Conservation (phyloP, 2,797 vertebrate species). For the Kryptopterus vitreolus region DNA sequence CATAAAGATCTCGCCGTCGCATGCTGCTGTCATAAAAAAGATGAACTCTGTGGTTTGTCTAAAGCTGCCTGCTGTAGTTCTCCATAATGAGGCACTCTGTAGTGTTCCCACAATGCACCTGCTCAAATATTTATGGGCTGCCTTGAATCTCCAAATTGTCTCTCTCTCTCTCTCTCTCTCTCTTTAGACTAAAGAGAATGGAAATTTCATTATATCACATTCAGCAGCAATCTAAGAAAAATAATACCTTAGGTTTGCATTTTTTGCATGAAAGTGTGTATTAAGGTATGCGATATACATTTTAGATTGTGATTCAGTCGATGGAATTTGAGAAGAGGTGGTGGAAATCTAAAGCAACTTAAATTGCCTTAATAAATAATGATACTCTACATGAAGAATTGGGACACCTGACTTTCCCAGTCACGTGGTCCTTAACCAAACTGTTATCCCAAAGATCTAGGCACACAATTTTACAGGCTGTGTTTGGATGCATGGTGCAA, state of each 20-base stretch:
- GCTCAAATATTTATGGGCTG: slow-evolving; percentile 36
- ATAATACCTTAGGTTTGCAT: not conserved
- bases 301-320: not conserved
- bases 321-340: not conserved
- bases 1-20: not conserved
- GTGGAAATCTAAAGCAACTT: not conserved
- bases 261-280: not conserved
- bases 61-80: slow-evolving; percentile 18
- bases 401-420: no score
- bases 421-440: no score
- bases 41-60: slow-evolving; percentile 13
- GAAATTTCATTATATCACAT: not conserved
- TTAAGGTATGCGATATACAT: not conserved
- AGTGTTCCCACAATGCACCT: slow-evolving; percentile 26
- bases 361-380: not conserved
- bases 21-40: slow-evolving; percentile 1
- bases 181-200: not conserved
- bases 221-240: not conserved
- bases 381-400: no score
- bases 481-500: no score
- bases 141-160: not conserved
- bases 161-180: not conserved
- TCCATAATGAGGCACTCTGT: slow-evolving; percentile 27
- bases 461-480: no score
- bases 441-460: no score